phyloP scores from a whole-genome alignment of 2,113 vertebrate species.

The Upupa epops region DNA sequence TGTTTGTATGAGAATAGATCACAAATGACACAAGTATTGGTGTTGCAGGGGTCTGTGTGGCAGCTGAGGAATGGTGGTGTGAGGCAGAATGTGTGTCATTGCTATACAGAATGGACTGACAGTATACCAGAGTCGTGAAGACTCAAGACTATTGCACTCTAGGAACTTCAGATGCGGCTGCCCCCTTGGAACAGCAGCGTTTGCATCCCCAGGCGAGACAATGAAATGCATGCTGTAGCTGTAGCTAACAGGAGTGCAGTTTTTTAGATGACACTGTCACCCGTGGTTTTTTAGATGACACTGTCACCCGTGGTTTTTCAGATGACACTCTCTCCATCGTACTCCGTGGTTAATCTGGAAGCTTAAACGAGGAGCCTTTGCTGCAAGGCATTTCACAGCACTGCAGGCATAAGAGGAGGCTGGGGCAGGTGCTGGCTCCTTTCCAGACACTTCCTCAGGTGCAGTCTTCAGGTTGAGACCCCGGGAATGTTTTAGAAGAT shows the following conservation, averaged over 20 bases:
- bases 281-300: not conserved
- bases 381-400: not conserved
- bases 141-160: not conserved
- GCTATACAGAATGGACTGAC: not conserved
- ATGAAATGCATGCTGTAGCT: not conserved
- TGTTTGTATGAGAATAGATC: not conserved
- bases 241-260: not conserved
- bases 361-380: not conserved
- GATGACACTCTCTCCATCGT: not conserved
- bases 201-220: not conserved
- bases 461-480: not conserved
- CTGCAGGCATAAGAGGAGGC: accelerated
- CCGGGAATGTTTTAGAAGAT: not conserved
- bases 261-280: too few species aligned
- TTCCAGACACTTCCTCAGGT: not conserved
- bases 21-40: not conserved
- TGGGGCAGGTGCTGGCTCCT: not conserved
- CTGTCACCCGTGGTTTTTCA: not conserved
- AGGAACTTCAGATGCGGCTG: not conserved
- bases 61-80: not conserved
- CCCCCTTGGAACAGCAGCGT: not conserved
- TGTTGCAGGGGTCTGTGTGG: not conserved
- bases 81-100: not conserved
- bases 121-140: not conserved
- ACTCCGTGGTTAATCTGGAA: not conserved